Base-by-base conservation (phyloP, 2,113 vertebrate genomes). In the Albula goreensis region DNA sequence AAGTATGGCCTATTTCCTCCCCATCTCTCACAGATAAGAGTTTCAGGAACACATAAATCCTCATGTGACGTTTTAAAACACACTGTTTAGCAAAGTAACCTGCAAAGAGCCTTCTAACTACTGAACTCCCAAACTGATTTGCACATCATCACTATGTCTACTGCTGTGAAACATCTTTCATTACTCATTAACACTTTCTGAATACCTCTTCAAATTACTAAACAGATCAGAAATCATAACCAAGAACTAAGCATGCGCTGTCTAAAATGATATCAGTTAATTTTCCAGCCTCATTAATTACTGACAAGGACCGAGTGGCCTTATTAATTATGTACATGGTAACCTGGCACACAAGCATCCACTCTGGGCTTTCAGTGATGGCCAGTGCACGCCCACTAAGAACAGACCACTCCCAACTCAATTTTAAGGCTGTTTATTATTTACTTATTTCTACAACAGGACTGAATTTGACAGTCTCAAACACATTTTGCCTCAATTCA, bases 201-300 rank as follows among this genome's bases (percentile, higher is more conserved):
- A 10, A 74, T 31, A 19, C 60, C 60, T 19, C 15, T 19, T 31
- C n/a, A 74, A 74, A 25, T 8, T 19, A 74, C 6, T 10, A 74
- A 74, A 31, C 22, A 74, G 70, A 74, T 74, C 8, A 31, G 22
- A 31, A 74, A 25, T 4, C 70, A 8, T 74, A 74, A 4, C 3
- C 5, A 74, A 10, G 70, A 25, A 25, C 7, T 31, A 2, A 74
- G 70, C 70, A 74, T 11, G 70, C n/a, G 8, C n/a, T 22, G 70
- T 9, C 70, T 74, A n/a, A 80, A 41, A 70, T 15, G 63, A 53
- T 53, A 56, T 78, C 70, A 77, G 25, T 53, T 85, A 25, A 77
- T 82, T 81, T 80, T 60, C 57, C 81, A 41, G 31, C 17, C 80
- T 86, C 78, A 89, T 86, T 53, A 82, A 85, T 81, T 85, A 89